A percentile compares a stretch with the other conserved stretches of the same genome.
Conservation (phyloP, 2,797 vertebrate genomes). For the Hapalemur alaotrensis region DNA sequence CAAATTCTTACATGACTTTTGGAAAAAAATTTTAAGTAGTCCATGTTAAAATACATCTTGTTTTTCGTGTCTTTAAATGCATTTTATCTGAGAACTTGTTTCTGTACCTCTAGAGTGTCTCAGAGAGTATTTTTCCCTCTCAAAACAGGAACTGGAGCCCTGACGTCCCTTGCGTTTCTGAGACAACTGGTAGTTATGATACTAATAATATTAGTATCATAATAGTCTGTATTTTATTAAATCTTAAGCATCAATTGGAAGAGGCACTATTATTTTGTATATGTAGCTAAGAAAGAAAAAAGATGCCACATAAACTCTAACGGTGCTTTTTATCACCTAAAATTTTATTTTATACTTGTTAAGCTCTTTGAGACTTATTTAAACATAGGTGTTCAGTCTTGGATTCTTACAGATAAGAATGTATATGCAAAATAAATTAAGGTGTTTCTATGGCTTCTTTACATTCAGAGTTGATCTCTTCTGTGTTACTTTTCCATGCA, state of each 20-base stretch:
- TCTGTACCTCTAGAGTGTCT: neutral
- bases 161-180: neutral
- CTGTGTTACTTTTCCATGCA: neutral
- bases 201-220: neutral
- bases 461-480: neutral
- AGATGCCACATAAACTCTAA: neutral
- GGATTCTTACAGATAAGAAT: neutral
- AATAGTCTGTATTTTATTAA: slow-evolving; percentile 2
- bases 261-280: neutral
- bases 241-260: neutral
- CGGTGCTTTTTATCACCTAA: neutral
- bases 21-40: neutral
- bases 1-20: neutral
- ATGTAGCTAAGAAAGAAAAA: neutral
- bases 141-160: neutral
- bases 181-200: neutral
- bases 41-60: neutral
- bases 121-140: neutral
- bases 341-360: neutral
- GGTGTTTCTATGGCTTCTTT: neutral
- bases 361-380: neutral
- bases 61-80: neutral
- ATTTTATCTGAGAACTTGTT: neutral
- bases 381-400: neutral
- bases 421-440: neutral